Conservation (phyloP, 2,797 vertebrate species). For the Oryzias sinensis region DNA sequence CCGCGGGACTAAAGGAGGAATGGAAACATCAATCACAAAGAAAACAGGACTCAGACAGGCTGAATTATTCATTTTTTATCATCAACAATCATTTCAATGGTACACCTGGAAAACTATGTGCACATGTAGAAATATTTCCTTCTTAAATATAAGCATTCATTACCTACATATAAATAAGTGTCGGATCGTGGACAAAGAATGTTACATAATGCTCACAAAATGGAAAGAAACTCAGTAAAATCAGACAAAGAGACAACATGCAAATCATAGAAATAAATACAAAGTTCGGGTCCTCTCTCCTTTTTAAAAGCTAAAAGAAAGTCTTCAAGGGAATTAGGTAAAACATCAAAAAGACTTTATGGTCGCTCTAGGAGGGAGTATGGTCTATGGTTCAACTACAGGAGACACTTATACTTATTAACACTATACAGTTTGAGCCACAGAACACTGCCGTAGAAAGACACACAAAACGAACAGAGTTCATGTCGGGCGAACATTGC, state of each 20-base stretch:
- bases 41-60: constrained; percentile 62
- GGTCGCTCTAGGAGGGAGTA: constrained; percentile 88
- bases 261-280: constrained; percentile 94
- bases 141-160: constrained; percentile 99
- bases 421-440: constrained; percentile 98
- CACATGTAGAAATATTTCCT: constrained; percentile 99
- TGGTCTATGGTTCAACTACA: constrained; percentile 89
- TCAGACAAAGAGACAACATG: constrained; percentile 89
- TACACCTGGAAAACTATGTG: constrained; percentile 99
- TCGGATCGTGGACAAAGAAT: constrained; percentile 93
- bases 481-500: constrained; percentile 84
- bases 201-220: constrained; percentile 91
- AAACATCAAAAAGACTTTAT: constrained; percentile 90
- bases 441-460: constrained; percentile 97
- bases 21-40: neutral
- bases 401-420: constrained; percentile 93
- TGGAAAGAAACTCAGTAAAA: constrained; percentile 78
- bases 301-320: constrained; percentile 84
- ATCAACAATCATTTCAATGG: constrained; percentile 99
- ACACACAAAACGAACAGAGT: constrained; percentile 88
- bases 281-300: constrained; percentile 83
- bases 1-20: too few species aligned
- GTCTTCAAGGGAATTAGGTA: constrained; percentile 84
- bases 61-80: constrained; percentile 91
- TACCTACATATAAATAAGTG: constrained; percentile 99